A percentile compares a stretch with the other conserved stretches of the same genome.
Conservation (phyloP, 2,113 vertebrate species). For the Trochalopteron elliotii region DNA sequence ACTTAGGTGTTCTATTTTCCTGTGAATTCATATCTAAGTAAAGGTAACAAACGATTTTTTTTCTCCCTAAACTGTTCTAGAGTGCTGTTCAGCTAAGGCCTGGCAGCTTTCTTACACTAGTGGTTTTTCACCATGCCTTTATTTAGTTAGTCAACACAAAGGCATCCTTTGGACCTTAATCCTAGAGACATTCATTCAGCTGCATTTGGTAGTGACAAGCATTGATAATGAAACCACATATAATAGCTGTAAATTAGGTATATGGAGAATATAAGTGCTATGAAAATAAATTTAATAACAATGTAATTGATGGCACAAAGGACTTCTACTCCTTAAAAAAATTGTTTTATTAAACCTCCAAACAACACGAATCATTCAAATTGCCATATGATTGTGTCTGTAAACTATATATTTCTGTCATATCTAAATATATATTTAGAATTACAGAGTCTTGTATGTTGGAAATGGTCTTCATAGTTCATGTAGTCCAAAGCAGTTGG, state of each 20-base stretch:
- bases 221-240: not conserved
- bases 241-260: not conserved
- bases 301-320: not conserved
- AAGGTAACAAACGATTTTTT: not conserved
- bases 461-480: not conserved
- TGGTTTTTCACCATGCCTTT: not conserved
- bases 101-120: not conserved
- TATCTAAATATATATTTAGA: not conserved
- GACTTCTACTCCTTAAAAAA: not conserved
- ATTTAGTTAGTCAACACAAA: not conserved
- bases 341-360: not conserved
- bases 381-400: not conserved
- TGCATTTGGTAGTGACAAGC: not conserved
- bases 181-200: not conserved
- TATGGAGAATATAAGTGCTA: not conserved
- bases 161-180: not conserved
- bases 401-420: not conserved
- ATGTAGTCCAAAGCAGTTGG: not conserved
- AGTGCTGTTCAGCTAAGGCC: not conserved
- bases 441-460: not conserved
- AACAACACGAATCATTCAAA: not conserved
- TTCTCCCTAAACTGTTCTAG: not conserved
- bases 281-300: not conserved
- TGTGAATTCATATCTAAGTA: not conserved
- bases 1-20: not conserved